Percentiles rank a stretch among this genome's conserved stretches.
Conservation (phyloP, 2,113 vertebrate genomes). For the Cichladusa arquata region DNA sequence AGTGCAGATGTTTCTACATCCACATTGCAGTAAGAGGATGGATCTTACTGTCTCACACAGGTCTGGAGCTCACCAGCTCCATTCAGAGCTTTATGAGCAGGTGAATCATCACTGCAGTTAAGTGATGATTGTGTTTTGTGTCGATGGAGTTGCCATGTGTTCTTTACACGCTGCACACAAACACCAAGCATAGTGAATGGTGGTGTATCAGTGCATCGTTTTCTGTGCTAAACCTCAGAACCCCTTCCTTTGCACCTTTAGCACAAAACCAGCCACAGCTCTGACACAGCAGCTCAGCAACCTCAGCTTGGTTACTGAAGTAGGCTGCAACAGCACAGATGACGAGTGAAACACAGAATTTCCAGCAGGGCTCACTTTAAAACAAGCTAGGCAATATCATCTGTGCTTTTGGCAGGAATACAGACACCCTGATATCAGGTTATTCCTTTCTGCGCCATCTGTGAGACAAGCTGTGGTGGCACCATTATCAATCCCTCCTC, state of each 20-base stretch:
- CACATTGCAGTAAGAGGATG: background rate
- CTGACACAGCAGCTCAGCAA: background rate
- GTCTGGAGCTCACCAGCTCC: background rate
- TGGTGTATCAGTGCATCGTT: too few relatives aligned
- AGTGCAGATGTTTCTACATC: background rate
- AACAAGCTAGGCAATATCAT: background rate
- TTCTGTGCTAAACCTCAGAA: background rate
- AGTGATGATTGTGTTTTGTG: background rate
- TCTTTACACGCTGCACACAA: background rate
- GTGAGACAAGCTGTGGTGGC: background rate
- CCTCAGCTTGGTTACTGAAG: background rate
- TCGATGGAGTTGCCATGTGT: background rate
- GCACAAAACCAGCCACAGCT: background rate
- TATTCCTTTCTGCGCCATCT: background rate
- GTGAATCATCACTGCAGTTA: background rate
- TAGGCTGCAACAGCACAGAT: background rate
- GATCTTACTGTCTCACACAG: background rate
- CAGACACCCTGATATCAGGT: background rate
- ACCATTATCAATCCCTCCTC: background rate
- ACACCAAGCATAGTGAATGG: background rate
- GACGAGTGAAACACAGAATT: background rate
- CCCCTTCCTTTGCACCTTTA: background rate
- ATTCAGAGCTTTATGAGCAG: background rate
- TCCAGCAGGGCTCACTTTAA: background rate
- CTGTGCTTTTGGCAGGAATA: background rate